These are phyloP conservation scores for Pituophis catenifer DNA, from an alignment of 2,113 vertebrate genomes.

Conservation along the genomic window DNA sequence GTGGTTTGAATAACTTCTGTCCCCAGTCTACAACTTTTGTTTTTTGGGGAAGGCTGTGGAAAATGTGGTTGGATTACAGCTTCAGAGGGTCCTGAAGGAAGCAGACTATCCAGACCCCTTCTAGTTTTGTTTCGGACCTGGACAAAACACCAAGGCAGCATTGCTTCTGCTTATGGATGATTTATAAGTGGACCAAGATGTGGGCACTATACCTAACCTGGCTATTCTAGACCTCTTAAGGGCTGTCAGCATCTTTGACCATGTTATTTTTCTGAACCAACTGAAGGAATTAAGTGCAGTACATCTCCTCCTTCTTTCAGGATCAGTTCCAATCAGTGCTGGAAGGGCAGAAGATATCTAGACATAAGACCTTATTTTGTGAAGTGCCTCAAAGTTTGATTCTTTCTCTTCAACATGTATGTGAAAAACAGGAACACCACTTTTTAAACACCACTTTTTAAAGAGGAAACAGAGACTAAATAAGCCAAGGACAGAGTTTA, in stretches of 20 bases:
- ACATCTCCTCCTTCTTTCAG: background rate
- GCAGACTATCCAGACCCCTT: background rate
- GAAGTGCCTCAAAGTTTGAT: background rate
- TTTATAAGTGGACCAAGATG: background rate
- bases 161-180: background rate
- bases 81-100: background rate
- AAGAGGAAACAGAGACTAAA: no score
- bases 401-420: background rate
- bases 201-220: background rate
- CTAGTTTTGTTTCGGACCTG: background rate
- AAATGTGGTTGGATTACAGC: background rate
- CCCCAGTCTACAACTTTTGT: background rate
- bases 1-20: background rate
- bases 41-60: background rate
- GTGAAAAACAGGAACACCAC: no score
- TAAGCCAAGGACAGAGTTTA: no score
- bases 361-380: background rate
- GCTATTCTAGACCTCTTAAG: background rate
- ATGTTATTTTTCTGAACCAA: background rate
- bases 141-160: background rate
- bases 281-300: background rate
- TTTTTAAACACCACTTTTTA: no score
- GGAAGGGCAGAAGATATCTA: background rate
- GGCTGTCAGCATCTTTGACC: background rate
- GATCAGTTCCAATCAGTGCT: background rate